Evolutionary conservation across 92 coral and sea anemone genomes (phyloP), one percentile per base, ranked within the genome.

Genomic region (Heteractis magnifica): DNA sequence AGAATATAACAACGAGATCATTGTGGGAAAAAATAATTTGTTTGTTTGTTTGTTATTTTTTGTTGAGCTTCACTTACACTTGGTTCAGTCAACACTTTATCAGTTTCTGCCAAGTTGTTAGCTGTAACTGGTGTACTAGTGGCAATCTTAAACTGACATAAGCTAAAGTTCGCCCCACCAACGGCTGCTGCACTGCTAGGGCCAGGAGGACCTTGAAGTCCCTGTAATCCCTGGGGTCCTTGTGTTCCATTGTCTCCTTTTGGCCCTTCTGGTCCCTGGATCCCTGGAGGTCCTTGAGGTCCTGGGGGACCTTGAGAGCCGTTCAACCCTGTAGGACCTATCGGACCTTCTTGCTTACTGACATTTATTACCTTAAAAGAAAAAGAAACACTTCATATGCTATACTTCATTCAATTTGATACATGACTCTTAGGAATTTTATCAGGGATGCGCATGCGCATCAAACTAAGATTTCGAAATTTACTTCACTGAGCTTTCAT

Each of bases 271-370:
- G 80, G 80, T 53, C 92, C 92, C 21, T 44, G 65, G 20, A 75
- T 80, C 14, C 92, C 92, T 80, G 51, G 90, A 12, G 56, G 56
- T 6, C 93, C 93, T 12, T 51, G 86, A 14, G 49, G 74, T n/a
- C 92, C 93, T 14, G 26, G 16, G 26, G 90, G 88, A 0, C 93
- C 93, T 44, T 48, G 93, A 16, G 86, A 53, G 23, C 93, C 93
- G 4, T 15, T 55, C 7, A 10, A 34, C 71, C 90, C 93, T 55
- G 71, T 79, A 19, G 90, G 88, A 1, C 86, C 84, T 9, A 51
- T 52, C 10, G 84, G 84, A 8, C 84, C 84, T 81, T 68, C 56
- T 49, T 68, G 76, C 49, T 81, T 81, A 49, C 84, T 81, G 55
- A 81, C 84, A 71, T 48, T 81, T 4, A 50, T 18, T 49, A 81